Evolutionary conservation across 2,797 vertebrate species (phyloP).

Genomic region (Parambassis ranga): DNA sequence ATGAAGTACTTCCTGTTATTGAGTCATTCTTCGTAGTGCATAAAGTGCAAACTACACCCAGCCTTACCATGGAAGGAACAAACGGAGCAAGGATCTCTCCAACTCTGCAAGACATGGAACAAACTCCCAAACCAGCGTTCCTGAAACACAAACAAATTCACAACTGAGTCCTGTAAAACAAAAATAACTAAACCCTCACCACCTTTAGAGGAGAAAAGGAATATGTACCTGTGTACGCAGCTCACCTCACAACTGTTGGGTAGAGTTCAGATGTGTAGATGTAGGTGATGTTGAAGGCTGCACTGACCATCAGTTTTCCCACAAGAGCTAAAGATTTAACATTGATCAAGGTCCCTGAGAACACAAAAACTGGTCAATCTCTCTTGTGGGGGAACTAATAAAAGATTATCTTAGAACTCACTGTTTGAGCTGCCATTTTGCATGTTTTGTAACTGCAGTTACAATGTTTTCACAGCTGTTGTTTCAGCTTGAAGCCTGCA

Average conservation of each 20-base stretch:
- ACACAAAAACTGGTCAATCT: no score
- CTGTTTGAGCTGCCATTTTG: no score
- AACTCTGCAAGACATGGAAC: conserved; percentile 89
- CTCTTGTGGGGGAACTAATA: no score
- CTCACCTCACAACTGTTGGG: conserved; percentile 82
- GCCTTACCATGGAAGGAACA: conserved; percentile 86
- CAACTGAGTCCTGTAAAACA: not conserved
- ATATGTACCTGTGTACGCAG: no score
- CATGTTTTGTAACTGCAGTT: no score
- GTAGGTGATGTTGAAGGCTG: conserved; percentile 88
- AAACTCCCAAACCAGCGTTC: conserved; percentile 88
- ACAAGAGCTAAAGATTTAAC: conserved; percentile 77
- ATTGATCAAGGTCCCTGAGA: conserved; percentile 64
- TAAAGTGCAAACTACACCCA: not conserved
- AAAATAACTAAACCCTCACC: no score
- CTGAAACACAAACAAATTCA: conserved; percentile 62
- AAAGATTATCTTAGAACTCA: no score
- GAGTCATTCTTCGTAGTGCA: not conserved
- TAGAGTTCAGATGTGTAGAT: conserved; percentile 90
- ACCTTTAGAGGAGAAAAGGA: no score
- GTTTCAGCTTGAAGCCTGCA: no score
- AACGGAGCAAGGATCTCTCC: conserved; percentile 90
- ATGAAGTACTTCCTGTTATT: not conserved
- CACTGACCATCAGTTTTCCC: conserved; percentile 88
- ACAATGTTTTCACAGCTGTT: no score